A percentile compares a stretch with the other conserved stretches of the same genome.
phyloP scores from a whole-genome alignment of 2,113 vertebrate species.

The Caracal caracal region DNA sequence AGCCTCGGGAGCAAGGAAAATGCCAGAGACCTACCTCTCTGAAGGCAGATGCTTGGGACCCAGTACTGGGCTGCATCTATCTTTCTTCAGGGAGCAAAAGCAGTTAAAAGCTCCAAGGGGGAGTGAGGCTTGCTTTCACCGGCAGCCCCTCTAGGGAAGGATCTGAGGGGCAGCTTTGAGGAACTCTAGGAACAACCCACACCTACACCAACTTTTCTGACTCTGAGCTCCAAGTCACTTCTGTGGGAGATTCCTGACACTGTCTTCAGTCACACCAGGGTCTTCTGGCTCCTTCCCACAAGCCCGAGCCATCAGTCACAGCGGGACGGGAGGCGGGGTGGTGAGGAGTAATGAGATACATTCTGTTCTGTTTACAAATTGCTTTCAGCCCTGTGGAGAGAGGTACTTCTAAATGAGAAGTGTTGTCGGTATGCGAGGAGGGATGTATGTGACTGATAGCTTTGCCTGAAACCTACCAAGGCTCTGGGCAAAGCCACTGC shows the following conservation, averaged over 20 bases:
- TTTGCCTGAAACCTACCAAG: not conserved
- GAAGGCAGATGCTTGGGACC: not conserved
- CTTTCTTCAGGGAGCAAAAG: not conserved
- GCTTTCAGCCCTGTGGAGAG: slow-evolving; percentile 10
- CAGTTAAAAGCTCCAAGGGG: not conserved
- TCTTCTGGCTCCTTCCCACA: not conserved
- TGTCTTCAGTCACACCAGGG: not conserved
- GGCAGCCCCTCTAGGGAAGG: not conserved
- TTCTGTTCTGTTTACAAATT: slow-evolving; percentile 10
- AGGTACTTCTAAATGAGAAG: not conserved
- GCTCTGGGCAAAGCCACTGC: not conserved
- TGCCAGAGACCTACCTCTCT: not conserved
- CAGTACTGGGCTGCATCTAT: fast-evolving
- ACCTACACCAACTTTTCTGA: not conserved
- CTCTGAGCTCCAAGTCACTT: not conserved
- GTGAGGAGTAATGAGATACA: not conserved
- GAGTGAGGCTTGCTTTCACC: not conserved
- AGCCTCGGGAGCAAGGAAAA: not conserved
- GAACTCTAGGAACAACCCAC: not conserved
- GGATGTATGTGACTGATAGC: not conserved
- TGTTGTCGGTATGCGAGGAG: not conserved
- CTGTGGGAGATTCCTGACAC: not conserved
- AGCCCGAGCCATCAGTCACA: not conserved
- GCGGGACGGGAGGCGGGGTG: not conserved
- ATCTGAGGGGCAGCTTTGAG: not conserved